A percentile compares a stretch with the other conserved stretches of the same genome.
Conservation (phyloP, 2,113 vertebrate genomes). For the Romanogobio albipinnatus region DNA sequence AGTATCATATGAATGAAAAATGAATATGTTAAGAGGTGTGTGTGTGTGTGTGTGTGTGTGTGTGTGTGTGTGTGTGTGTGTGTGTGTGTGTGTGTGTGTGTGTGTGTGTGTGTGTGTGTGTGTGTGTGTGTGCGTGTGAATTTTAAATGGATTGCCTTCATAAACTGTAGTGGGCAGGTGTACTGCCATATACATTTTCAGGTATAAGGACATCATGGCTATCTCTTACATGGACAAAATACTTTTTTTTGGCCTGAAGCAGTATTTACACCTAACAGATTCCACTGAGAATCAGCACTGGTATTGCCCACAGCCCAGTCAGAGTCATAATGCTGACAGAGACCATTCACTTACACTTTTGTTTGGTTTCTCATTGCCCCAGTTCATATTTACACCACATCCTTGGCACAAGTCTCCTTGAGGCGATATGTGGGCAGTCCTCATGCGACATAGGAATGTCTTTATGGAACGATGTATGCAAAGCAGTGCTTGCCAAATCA, state of each 20-base stretch:
- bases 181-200: neutral
- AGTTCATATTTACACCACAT: conserved; percentile 49
- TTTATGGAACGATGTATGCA: conserved; percentile 59
- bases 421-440: conserved; percentile 48
- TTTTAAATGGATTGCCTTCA: neutral
- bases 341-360: conserved; percentile 67
- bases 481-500: conserved; percentile 51
- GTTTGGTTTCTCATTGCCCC: conserved; percentile 54
- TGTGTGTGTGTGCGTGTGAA: neutral
- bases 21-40: neutral
- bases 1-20: neutral
- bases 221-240: conserved; percentile 1
- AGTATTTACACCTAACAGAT: neutral
- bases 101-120: neutral
- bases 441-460: conserved; percentile 53
- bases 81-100: too few relatives aligned
- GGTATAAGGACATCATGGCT: neutral
- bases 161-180: neutral
- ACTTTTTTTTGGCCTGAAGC: neutral
- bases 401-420: conserved; percentile 29
- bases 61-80: conserved; percentile 2
- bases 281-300: neutral
- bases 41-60: too few relatives aligned
- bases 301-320: conserved; percentile 23
- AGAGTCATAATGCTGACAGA: conserved; percentile 39